These are phyloP conservation scores for Teleogryllus occipitalis DNA, from an alignment of 1,140 invertebrate genomes.

Conservation along the genomic window DNA sequence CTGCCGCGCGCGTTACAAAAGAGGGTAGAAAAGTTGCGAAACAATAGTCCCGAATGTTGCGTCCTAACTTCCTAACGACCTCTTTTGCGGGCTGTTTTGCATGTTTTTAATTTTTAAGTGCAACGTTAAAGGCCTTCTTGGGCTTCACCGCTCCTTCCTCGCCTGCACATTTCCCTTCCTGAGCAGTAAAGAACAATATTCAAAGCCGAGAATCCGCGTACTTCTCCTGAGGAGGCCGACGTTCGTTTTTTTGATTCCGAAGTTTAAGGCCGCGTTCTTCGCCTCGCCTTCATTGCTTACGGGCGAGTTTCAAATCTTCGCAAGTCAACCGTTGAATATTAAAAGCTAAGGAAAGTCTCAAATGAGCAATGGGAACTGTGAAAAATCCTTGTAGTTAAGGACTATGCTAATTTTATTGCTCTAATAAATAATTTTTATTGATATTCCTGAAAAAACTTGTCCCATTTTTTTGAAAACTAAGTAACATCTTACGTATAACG, in stretches of 20 bases:
- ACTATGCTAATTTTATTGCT: too few relatives aligned
- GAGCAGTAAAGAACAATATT: background rate
- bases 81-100: background rate
- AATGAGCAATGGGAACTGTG: too few relatives aligned
- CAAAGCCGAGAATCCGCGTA: background rate
- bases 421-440: too few relatives aligned
- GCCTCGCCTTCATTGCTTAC: too few relatives aligned
- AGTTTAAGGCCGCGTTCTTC: background rate
- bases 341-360: too few relatives aligned
- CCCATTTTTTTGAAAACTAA: too few relatives aligned
- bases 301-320: too few relatives aligned
- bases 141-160: background rate
- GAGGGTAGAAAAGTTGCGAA: background rate
- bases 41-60: background rate
- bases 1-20: background rate
- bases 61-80: background rate
- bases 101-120: slow-evolving; percentile 1
- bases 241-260: background rate
- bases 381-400: too few relatives aligned
- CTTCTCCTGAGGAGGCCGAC: background rate
- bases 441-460: too few relatives aligned
- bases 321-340: too few relatives aligned
- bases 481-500: too few relatives aligned
- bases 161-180: background rate
- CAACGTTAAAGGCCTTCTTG: background rate